Evolutionary conservation across 2,888 invertebrate genomes (phyloP).

Genomic region (Slavum lentiscoides): DNA sequence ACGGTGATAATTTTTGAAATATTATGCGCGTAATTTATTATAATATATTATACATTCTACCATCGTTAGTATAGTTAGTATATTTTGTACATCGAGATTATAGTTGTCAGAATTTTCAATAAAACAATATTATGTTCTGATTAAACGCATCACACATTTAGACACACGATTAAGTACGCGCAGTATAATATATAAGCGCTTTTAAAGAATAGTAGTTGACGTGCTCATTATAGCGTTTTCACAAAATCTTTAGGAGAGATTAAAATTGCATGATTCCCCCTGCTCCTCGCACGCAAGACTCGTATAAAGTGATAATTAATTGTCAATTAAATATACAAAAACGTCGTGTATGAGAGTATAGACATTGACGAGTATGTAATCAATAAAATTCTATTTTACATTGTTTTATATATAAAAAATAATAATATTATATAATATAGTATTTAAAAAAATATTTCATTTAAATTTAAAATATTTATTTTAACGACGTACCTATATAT

Average conservation of each 20-base stretch:
- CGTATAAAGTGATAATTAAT: neutral
- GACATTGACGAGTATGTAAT: neutral
- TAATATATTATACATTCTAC: neutral
- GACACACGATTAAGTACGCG: neutral
- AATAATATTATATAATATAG: no score
- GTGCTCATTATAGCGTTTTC: no score
- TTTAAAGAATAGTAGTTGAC: neutral
- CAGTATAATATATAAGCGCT: neutral
- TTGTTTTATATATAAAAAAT: no score
- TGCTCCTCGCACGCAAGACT: no score
- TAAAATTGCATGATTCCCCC: neutral
- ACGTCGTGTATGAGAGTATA: neutral
- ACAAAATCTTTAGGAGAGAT: neutral
- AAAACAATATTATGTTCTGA: neutral
- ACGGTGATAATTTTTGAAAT: neutral
- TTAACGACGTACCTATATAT: neutral
- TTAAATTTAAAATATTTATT: neutral
- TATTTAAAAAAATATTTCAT: no score
- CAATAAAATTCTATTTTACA: neutral
- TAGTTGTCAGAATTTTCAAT: neutral
- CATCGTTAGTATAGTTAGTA: no score
- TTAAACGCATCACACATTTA: neutral
- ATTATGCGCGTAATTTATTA: neutral
- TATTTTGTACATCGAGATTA: no score
- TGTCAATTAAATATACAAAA: neutral